A percentile compares a stretch with the other conserved stretches of the same genome.
Evolutionary conservation across 2,113 vertebrate genomes (phyloP).

Genomic region (Epinephelus cyanopodus): DNA sequence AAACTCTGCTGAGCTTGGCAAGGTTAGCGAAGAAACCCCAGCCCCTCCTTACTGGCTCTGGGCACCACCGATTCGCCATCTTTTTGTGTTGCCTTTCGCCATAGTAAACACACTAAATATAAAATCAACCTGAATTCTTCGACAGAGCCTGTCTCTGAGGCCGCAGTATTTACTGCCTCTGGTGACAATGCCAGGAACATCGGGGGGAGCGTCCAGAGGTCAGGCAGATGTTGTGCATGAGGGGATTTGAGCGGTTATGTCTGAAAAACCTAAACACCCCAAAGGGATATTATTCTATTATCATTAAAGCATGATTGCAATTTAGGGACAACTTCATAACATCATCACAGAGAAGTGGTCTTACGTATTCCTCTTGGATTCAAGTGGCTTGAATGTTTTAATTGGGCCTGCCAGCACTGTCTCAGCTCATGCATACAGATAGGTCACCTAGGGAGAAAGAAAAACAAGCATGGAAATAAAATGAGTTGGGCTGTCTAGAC

Average conservation of each 20-base stretch:
- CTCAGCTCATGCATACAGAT: constrained; percentile 49
- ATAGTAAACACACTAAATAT: constrained; percentile 79
- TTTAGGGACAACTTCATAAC: constrained; percentile 28
- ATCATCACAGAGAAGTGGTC: constrained; percentile 23
- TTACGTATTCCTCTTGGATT: constrained; percentile 38
- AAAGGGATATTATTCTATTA: constrained; percentile 39
- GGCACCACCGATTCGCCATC: constrained; percentile 34
- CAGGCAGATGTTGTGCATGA: constrained; percentile 78
- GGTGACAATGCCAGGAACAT: constrained; percentile 75
- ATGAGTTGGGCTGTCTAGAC: constrained; percentile 73
- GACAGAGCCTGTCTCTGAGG: constrained; percentile 68
- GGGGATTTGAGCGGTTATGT: constrained; percentile 46
- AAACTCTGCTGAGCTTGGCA: constrained; percentile 77
- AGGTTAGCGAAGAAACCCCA: constrained; percentile 36
- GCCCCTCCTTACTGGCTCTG: constrained; percentile 17
- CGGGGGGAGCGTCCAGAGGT: constrained; percentile 73
- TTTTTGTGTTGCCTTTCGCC: constrained; percentile 7
- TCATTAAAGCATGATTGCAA: constrained; percentile 36
- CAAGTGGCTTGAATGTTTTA: constrained; percentile 62
- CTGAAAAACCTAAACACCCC: constrained; percentile 50
- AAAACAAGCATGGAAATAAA: constrained; percentile 72
- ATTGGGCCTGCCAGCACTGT: constrained; percentile 58
- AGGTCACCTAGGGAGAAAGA: constrained; percentile 64
- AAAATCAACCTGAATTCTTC: constrained; percentile 69
- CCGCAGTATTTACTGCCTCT: constrained; percentile 73